Evolutionary conservation across 30 jellyfish, hydroid and myxozoan species (phyloP), one percentile per base, ranked within the genome.

Genomic region (Mastigias papua): DNA sequence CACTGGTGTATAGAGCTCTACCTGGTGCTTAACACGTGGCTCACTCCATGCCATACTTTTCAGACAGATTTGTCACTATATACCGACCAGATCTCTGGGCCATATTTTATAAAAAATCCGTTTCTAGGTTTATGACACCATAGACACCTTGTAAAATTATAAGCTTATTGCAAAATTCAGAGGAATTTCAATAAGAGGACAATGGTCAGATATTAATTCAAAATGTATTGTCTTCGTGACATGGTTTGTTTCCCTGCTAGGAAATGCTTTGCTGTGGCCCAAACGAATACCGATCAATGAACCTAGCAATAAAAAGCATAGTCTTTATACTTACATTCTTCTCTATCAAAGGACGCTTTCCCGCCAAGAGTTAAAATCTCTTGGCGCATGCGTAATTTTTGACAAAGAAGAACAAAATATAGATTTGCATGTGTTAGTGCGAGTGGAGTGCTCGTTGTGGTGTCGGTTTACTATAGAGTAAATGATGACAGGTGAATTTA

Each of bases 351-450:
- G 54, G 13, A 42, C 73, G 72, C 33, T 80, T 80, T 80, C 90
- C 90, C 90, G 90, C 90, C 90, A 80, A 17, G 63, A 23, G 79
- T n/a, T 66, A 34, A 15, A 51, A 11, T 13, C 8, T 35, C 17
- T 48, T 30, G 75, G 79, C 90, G 90, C 90, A 80, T 80, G 90
- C 90, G 90, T 80, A 63, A 23, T 17, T 1, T 17, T 27, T 22
- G 42, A 23, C 35, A 63, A 22, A 1, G 23, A 63, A 63, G 26
- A 63, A 42, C 74, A 17, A 42, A 25, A 63, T 25, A 27, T 2
- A 63, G 70, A 63, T n/a, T 1, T 63, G 42, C 74, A 63, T 63
- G 42, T 63, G 74, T 58, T 58, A n/a, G 8, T 58, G 70, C 21
- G 29, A 28, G 70, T n/a, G 11, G 29, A 5, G 29, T 58, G 29